Base-by-base conservation (phyloP, 2,113 vertebrate species). In the Morone chrysops region DNA sequence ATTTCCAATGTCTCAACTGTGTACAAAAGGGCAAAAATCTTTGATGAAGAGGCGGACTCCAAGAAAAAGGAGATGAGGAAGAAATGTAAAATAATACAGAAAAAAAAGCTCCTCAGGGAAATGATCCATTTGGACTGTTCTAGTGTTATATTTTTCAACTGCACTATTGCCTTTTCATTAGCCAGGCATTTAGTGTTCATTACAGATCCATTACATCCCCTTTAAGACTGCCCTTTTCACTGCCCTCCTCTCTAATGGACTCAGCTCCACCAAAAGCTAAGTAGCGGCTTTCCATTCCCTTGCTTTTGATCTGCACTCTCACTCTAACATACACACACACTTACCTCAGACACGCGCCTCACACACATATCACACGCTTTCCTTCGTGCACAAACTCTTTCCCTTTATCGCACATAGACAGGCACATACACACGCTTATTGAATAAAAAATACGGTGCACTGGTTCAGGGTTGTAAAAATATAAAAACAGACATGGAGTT, bases 81-180 rank as follows among this genome's bases (percentile, higher is more conserved):
- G 31, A 78, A 61, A 56, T 65, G 50, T 47, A 20, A 25, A 22
- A 66, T 22, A 36, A 53, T 50, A 50, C 31, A 63, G 31, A 25
- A 56, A 70, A 50, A 60, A 80, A 50, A 38, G 9, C 14, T 61
- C 70, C 66, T 65, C 8, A 9, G 81, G 81, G 84, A 82, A 31
- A 69, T 71, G 45, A 48, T 84, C 83, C 81, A 81, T 80, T 70
- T 59, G 17, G 56, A 78, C 36, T 69, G 36, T 78, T 81, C 57
- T 36, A 31, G 59, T 75, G 73, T 87, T 78, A 75, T 63, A 81
- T 87, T 83, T 88, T 89, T 86, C 66, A 68, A 57, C 84, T 82
- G 84, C 63, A 80, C 82, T 75, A 90, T 82, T 78, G 87, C 74
- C 92, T 92, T 92, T 91, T 92, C 91, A 92, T 93, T 92, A 92